Evolutionary conservation across 2,113 vertebrate genomes (phyloP).

Genomic region (Piprites chloris): DNA sequence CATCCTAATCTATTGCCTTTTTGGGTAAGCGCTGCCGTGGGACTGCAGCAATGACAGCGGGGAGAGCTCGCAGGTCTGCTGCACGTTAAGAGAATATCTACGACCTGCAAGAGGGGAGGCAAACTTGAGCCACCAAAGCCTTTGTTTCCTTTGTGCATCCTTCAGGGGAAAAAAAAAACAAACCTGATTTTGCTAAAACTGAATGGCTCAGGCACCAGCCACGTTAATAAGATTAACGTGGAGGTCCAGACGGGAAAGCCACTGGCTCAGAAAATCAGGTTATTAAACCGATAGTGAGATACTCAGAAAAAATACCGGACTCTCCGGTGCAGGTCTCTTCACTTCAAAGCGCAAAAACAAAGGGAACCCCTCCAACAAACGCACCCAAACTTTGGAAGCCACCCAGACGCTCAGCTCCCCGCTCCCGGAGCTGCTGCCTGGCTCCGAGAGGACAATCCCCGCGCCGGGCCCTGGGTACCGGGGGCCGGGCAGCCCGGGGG

Average conservation of each 20-base stretch:
- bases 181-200: not conserved
- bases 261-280: not conserved
- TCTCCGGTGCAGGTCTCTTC: not conserved
- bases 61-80: not conserved
- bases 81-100: not conserved
- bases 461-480: not conserved
- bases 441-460: not conserved
- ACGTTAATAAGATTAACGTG: not conserved
- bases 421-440: not conserved
- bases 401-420: not conserved
- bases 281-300: not conserved
- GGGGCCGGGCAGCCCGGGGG: not conserved
- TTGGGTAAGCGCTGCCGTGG: constrained; percentile 46
- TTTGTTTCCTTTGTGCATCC: constrained; percentile 36
- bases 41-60: constrained; percentile 61
- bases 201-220: not conserved
- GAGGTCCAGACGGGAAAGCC: not conserved
- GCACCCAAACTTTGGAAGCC: constrained; percentile 16
- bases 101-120: not conserved
- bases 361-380: not conserved
- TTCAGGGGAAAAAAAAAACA: not conserved
- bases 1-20: constrained; percentile 56
- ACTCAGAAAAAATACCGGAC: not conserved
- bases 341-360: not conserved
- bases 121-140: not conserved